These are phyloP conservation scores for Drosophila niveifrons DNA, from an alignment of 2,888 invertebrate species.

Conservation along the genomic window DNA sequence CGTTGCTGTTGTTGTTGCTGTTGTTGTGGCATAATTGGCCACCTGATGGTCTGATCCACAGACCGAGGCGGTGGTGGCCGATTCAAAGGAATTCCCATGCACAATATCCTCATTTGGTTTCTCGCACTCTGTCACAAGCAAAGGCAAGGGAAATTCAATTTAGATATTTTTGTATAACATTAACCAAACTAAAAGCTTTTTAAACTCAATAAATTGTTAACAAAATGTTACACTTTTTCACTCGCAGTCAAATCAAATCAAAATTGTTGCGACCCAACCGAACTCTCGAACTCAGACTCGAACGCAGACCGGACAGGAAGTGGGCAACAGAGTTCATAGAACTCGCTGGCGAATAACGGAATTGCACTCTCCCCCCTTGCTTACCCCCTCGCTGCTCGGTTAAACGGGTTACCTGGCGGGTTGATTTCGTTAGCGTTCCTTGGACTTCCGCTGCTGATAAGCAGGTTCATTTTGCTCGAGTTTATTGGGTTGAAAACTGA, in stretches of 20 bases:
- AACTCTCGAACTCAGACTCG: neutral
- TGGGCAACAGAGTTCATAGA: slow-evolving; percentile 27
- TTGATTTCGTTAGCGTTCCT: slow-evolving; percentile 74
- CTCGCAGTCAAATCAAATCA: slow-evolving; percentile 50
- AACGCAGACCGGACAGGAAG: slow-evolving; percentile 52
- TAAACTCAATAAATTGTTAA: slow-evolving; percentile 67
- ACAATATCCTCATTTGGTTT: slow-evolving; percentile 81
- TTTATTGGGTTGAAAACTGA: slow-evolving; percentile 27
- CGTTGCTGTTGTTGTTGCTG: slow-evolving; percentile 60
- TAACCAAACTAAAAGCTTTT: slow-evolving; percentile 68
- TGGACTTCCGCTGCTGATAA: slow-evolving; percentile 71
- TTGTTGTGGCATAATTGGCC: slow-evolving; percentile 80
- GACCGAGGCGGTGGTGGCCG: slow-evolving; percentile 77
- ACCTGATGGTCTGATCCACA: slow-evolving; percentile 84
- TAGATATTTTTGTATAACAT: slow-evolving; percentile 43
- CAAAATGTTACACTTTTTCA: slow-evolving; percentile 34
- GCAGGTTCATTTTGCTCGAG: slow-evolving; percentile 49
- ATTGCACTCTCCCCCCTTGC: neutral
- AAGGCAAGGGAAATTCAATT: slow-evolving; percentile 43
- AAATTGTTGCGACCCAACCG: slow-evolving; percentile 33
- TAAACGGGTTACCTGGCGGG: slow-evolving; percentile 15
- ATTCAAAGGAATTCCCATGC: slow-evolving; percentile 78
- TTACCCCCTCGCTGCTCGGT: neutral
- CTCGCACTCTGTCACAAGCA: slow-evolving; percentile 78
- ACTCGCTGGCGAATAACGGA: slow-evolving; percentile 40